phyloP scores from a whole-genome alignment of 2,113 vertebrate species.

The Channa argus region DNA sequence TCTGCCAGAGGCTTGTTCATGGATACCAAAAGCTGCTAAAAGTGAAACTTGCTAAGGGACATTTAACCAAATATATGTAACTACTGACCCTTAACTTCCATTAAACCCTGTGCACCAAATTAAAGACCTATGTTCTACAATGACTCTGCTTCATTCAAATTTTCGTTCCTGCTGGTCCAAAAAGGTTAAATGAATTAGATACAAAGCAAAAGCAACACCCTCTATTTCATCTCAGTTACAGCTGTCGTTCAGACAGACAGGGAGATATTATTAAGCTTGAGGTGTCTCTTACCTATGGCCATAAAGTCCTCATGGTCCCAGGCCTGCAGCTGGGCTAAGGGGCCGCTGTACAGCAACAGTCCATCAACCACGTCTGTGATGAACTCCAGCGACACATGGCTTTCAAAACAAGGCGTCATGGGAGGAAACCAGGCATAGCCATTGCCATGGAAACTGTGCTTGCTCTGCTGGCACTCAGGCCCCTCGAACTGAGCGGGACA shows the following conservation, averaged over 20 bases:
- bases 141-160: too few species aligned
- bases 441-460: slow-evolving; percentile 91
- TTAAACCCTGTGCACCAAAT: too few species aligned
- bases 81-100: too few species aligned
- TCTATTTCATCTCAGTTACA: not conserved
- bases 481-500: slow-evolving; percentile 89
- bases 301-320: slow-evolving; percentile 89
- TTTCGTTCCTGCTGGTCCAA: not conserved
- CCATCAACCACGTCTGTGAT: slow-evolving; percentile 89
- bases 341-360: slow-evolving; percentile 89
- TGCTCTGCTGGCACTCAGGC: slow-evolving; percentile 92
- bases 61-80: too few species aligned
- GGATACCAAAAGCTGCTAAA: too few species aligned
- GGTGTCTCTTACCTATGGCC: slow-evolving; percentile 86
- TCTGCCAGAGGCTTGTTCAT: too few species aligned
- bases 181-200: not conserved
- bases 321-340: slow-evolving; percentile 85
- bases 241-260: not conserved
- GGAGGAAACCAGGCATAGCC: slow-evolving; percentile 93
- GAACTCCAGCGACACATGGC: slow-evolving; percentile 90
- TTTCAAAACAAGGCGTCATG: slow-evolving; percentile 89
- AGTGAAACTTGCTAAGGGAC: too few species aligned
- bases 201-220: not conserved
- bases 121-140: too few species aligned
- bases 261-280: not conserved